A percentile compares a stretch with the other conserved stretches of the same genome.
Conservation (phyloP, 2,797 vertebrate genomes). For the Furcifer pardalis region DNA sequence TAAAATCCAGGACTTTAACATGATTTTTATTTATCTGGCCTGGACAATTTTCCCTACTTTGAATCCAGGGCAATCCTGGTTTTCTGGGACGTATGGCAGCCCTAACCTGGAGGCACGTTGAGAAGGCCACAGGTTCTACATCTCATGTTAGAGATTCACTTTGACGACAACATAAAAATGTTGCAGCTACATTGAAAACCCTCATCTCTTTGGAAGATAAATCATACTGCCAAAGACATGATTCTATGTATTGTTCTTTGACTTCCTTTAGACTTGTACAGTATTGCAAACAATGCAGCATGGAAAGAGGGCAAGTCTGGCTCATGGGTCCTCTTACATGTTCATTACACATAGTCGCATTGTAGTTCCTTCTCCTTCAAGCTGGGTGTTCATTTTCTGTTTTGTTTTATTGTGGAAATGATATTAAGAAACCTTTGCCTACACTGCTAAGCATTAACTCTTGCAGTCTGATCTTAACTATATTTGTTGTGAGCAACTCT, state of each 20-base stretch:
- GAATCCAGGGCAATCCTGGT: no score
- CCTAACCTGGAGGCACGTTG: no score
- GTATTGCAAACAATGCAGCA: neutral
- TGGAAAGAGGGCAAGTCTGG: neutral
- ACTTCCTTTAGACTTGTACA: neutral
- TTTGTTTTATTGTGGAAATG: neutral
- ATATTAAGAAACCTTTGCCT: neutral
- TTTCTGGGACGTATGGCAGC: no score
- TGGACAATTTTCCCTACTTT: no score
- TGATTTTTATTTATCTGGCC: no score
- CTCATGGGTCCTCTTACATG: neutral
- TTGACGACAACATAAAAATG: neutral
- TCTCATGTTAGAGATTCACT: neutral
- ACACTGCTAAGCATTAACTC: neutral
- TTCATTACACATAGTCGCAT: neutral
- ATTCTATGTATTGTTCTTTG: neutral
- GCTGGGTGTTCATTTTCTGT: neutral
- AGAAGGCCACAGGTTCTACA: neutral
- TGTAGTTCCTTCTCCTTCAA: neutral
- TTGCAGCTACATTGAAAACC: neutral
- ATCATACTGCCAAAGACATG: neutral
- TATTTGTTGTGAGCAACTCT: neutral
- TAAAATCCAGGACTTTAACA: no score
- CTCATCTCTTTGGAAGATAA: neutral
- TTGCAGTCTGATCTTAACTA: neutral